Evolutionary conservation across 1,140 invertebrate genomes (phyloP).

Genomic region (Pseudomyrmex pallidus): DNA sequence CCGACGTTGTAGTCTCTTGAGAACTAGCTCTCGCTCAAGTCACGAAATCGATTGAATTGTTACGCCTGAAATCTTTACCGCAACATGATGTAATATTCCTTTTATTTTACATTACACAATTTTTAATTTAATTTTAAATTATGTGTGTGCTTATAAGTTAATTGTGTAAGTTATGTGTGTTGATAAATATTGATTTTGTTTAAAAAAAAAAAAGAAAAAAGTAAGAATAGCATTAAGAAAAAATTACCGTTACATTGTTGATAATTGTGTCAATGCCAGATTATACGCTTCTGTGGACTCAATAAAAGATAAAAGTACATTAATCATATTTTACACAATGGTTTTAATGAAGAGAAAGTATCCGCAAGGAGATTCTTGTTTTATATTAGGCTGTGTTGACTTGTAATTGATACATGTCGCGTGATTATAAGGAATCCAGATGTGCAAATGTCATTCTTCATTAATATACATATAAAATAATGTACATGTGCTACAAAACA

Average conservation of each 20-base stretch:
- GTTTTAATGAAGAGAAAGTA: slow-evolving; percentile 18
- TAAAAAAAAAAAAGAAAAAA: too few species aligned
- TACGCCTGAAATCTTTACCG: not conserved
- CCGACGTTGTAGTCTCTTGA: slow-evolving; percentile 4
- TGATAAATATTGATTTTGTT: too few species aligned
- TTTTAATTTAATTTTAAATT: too few species aligned
- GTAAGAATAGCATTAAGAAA: not conserved
- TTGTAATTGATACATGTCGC: slow-evolving; percentile 10
- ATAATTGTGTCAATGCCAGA: slow-evolving; percentile 11
- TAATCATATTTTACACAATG: slow-evolving; percentile 4
- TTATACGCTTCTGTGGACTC: not conserved
- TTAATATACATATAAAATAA: not conserved
- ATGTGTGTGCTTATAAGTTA: too few species aligned
- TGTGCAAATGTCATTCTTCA: slow-evolving; percentile 18
- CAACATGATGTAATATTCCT: slow-evolving; percentile 15
- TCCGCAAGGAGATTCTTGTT: not conserved
- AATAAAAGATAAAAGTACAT: slow-evolving; percentile 14
- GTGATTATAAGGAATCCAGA: slow-evolving; percentile 7
- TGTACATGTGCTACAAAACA: not conserved
- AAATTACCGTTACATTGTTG: not conserved
- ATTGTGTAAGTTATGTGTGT: too few species aligned
- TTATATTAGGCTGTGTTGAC: not conserved
- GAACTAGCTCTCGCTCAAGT: slow-evolving; percentile 35
- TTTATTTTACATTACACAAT: not conserved
- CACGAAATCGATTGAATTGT: slow-evolving; percentile 3